phyloP scores from a whole-genome alignment of 1,140 invertebrate species.

The Calycopis cecrops region DNA sequence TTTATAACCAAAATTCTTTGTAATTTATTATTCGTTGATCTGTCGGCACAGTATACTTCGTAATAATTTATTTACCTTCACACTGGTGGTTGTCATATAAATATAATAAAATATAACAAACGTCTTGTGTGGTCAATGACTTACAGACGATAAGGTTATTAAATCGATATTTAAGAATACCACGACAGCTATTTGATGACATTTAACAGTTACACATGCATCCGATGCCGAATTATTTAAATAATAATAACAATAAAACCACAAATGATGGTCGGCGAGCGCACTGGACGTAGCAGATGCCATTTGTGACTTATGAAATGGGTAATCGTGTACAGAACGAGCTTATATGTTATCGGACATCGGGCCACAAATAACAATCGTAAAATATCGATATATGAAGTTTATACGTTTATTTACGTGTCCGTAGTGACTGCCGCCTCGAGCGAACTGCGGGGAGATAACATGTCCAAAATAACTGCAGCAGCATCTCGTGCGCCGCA shows the following conservation, averaged over 20 bases:
- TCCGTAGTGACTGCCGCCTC: conserved; percentile 35
- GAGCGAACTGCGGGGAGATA: conserved; percentile 35
- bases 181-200: background rate
- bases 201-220: background rate
- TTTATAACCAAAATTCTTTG: no score
- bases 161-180: conserved; percentile 4
- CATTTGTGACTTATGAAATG: conserved; percentile 10
- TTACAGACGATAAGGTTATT: background rate
- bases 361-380: conserved; percentile 23
- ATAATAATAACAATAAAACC: conserved; percentile 2
- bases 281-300: background rate
- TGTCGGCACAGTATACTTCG: no score
- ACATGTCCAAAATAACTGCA: conserved; percentile 65
- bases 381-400: conserved; percentile 41
- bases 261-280: background rate
- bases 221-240: background rate
- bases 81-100: no score
- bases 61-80: no score
- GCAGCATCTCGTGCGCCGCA: conserved; percentile 48
- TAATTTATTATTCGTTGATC: no score
- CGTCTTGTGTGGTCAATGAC: conserved; percentile 6
- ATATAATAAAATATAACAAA: background rate
- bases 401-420: conserved; percentile 38
- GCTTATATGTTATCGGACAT: conserved; percentile 9
- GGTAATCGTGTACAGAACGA: background rate